Evolutionary conservation across 2,888 invertebrate genomes (phyloP), one percentile per base, ranked within the genome.

Genomic region (Polydrusus tereticollis): DNA sequence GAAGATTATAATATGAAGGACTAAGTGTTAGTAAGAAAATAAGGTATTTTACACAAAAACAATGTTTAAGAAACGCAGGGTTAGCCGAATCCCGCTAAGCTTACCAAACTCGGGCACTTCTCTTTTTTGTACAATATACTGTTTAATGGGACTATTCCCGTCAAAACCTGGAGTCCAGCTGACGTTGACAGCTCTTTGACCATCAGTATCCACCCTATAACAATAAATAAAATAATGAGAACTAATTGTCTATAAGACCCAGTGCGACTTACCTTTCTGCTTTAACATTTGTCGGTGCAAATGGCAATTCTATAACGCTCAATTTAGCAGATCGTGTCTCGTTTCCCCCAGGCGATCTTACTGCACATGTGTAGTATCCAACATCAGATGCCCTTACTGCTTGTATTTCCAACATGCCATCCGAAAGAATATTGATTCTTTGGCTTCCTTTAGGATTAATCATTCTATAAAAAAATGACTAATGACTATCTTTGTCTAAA

Each of bases 161-260:
- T 99, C 96, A 85, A 98, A 99, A 26, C 97, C 97, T 0, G 96
- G 94, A 10, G 94, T 94, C 98, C 99, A 99, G 18, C 93, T 93
- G 2, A 99, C 92, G 82, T 97, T 95, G 75, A 98, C 94, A 26
- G 94, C 93, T 82, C 90, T 90, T 72, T 91, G 91, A 1, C 90
- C 88, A 12, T 90, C 88, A 4, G 89, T 87, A 2, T 72, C 75
- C 26, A 72, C 72, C 33, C 74, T 72, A 63, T 18, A 50, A 18
- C 16, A 52, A 41, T 16, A 63, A n/a, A 62, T 41, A 16, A 43
- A 26, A 23, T 8, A 10, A 63, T 18, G 47, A 18, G 18, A 60
- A 21, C n/a, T n/a, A n/a, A n/a, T n/a, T n/a, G n/a, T n/a, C n/a
- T n/a, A n/a, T n/a, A n/a, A n/a, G n/a, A n/a, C n/a, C n/a, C n/a